Evolutionary conservation across 2,113 vertebrate species (phyloP).

Genomic region (Eira barbara): DNA sequence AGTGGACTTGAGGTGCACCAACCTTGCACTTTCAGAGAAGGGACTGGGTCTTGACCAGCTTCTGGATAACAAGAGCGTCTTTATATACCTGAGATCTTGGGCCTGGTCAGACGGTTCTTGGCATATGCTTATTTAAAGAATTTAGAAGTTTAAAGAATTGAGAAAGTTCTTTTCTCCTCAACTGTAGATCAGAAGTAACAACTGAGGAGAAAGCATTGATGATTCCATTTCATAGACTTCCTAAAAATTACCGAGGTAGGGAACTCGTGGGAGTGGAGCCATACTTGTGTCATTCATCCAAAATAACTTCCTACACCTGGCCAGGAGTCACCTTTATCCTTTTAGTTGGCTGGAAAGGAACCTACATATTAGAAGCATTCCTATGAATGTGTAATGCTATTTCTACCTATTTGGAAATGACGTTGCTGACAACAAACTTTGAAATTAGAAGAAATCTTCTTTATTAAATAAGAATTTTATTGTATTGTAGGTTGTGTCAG

Average conservation of each 20-base stretch:
- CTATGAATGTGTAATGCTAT: background rate
- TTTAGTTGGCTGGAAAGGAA: background rate
- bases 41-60: background rate
- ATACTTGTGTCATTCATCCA: background rate
- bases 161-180: background rate
- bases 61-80: background rate
- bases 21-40: background rate
- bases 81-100: background rate
- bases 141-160: background rate
- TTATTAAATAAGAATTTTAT: slow-evolving; percentile 22
- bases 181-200: background rate
- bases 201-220: background rate
- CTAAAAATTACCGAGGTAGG: background rate
- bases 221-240: background rate
- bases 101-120: background rate
- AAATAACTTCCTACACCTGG: background rate
- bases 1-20: background rate
- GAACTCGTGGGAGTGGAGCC: background rate
- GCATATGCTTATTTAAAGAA: background rate
- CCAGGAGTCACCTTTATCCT: background rate
- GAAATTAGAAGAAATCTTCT: slow-evolving; percentile 37
- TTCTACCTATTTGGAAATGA: slow-evolving; percentile 31
- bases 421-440: background rate
- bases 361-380: background rate
- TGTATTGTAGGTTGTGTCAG: background rate